Conservation (phyloP, 2,113 vertebrate genomes). For the Hippopotamus amphibius region DNA sequence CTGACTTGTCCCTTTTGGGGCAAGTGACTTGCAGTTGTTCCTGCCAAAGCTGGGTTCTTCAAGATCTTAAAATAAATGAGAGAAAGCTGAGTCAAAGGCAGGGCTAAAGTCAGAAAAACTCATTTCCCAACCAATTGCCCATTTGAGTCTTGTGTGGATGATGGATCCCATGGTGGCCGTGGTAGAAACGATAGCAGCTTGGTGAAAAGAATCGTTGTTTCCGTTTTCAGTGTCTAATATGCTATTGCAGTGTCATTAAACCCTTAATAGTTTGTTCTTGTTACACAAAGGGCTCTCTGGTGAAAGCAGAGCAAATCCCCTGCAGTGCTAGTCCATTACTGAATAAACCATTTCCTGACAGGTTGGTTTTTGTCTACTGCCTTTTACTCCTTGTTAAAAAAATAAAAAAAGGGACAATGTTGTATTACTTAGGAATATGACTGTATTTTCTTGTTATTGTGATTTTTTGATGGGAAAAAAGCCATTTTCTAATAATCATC, state of each 20-base stretch:
- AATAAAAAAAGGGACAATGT: background rate
- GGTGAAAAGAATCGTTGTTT: constrained; percentile 52
- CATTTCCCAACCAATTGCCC: background rate
- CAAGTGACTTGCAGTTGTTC: background rate
- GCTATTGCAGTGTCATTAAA: constrained; percentile 57
- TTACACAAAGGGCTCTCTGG: constrained; percentile 52
- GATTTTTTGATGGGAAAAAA: background rate
- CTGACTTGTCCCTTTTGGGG: background rate
- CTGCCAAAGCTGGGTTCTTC: constrained; percentile 11
- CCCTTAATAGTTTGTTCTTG: constrained; percentile 68
- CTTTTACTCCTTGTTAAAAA: constrained; percentile 57
- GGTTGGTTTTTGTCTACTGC: constrained; percentile 63
- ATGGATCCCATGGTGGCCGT: background rate
- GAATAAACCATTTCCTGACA: constrained; percentile 66
- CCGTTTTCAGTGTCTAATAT: constrained; percentile 46
- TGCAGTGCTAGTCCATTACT: constrained; percentile 66
- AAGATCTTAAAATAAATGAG: constrained; percentile 45
- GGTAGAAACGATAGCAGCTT: background rate
- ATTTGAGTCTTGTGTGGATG: background rate
- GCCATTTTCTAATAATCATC: constrained; percentile 36
- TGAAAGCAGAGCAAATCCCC: constrained; percentile 47
- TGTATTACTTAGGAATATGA: background rate
- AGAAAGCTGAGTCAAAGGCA: constrained; percentile 7
- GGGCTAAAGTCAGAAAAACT: constrained; percentile 12
- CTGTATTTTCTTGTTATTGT: constrained; percentile 26